phyloP scores from a whole-genome alignment of 2,113 vertebrate genomes.

The Kryptolebias marmoratus region DNA sequence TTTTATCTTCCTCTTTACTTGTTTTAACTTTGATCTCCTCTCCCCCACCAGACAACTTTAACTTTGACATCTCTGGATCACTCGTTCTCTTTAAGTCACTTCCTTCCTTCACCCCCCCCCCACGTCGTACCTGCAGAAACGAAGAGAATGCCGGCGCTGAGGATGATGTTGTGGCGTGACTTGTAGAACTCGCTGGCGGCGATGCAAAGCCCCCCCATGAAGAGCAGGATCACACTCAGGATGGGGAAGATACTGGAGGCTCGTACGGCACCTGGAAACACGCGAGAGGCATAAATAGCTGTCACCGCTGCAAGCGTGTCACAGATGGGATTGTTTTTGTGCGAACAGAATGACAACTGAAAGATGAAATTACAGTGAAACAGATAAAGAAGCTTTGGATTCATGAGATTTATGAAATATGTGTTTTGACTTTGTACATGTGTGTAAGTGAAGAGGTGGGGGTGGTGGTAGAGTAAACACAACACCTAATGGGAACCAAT shows the following conservation, averaged over 20 bases:
- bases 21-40: background rate
- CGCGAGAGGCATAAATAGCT: constrained; percentile 1
- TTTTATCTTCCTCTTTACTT: background rate
- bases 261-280: constrained; percentile 91
- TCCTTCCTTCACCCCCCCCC: background rate
- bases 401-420: background rate
- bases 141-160: constrained; percentile 97
- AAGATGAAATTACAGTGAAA: background rate
- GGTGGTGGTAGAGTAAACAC: too few species aligned
- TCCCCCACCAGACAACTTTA: background rate
- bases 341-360: background rate
- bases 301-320: background rate
- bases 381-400: background rate
- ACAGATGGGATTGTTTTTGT: background rate
- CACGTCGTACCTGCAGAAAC: constrained; percentile 90
- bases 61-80: background rate
- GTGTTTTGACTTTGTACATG: too few species aligned
- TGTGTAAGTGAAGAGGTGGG: too few species aligned
- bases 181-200: constrained; percentile 99
- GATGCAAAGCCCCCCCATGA: constrained; percentile 99
- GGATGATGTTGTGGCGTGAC: constrained; percentile 99
- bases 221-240: constrained; percentile 98
- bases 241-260: constrained; percentile 99
- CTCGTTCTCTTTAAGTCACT: background rate
- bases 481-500: too few species aligned